These are phyloP conservation scores for Phocoena phocoena DNA, from an alignment of 2,113 vertebrate genomes.

Conservation along the genomic window DNA sequence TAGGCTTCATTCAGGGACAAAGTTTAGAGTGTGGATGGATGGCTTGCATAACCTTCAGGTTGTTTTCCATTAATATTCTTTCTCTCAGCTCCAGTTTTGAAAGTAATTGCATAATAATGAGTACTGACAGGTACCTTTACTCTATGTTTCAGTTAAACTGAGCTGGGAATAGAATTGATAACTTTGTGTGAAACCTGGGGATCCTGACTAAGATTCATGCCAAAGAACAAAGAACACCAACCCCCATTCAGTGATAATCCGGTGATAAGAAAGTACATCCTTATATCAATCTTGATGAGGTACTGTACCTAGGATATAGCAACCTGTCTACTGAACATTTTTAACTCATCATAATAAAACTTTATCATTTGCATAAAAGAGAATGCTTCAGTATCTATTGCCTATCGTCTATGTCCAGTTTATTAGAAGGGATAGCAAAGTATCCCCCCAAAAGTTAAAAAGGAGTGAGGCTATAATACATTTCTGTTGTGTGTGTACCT, in stretches of 20 bases:
- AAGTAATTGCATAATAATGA: not conserved
- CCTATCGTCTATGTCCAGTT: not conserved
- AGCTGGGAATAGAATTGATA: not conserved
- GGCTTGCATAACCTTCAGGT: not conserved
- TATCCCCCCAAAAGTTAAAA: not conserved
- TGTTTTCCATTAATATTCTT: not conserved
- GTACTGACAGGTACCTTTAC: not conserved
- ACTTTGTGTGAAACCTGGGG: not conserved
- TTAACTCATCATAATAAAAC: not conserved
- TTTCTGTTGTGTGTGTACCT: not conserved
- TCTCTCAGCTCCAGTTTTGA: not conserved
- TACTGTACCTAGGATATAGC: not conserved
- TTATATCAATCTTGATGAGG: not conserved
- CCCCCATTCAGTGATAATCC: not conserved
- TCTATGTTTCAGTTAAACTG: not conserved
- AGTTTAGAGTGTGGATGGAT: not conserved
- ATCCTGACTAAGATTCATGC: not conserved
- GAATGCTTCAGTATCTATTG: not conserved
- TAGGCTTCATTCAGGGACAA: not conserved
- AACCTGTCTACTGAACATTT: not conserved
- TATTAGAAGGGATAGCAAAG: not conserved
- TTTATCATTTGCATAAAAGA: not conserved
- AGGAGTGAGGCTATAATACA: not conserved
- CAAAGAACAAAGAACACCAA: not conserved
- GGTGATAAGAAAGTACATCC: not conserved